A percentile compares a stretch with the other conserved stretches of the same genome.
phyloP scores from a whole-genome alignment of 92 coral and sea anemone genomes.

The Parazoanthus atlanticus region DNA sequence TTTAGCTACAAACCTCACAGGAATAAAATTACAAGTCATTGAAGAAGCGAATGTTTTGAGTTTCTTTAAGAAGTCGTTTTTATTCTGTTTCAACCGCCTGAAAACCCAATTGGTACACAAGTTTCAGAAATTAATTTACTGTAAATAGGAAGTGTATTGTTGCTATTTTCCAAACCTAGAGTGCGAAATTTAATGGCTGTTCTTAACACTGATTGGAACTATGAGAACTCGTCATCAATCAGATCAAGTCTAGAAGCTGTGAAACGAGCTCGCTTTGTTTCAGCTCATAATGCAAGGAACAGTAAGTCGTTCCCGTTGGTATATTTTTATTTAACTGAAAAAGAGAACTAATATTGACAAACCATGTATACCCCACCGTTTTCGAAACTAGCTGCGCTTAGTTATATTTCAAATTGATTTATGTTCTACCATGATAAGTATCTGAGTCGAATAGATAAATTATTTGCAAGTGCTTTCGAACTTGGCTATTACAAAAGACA shows the following conservation, averaged over 20 bases:
- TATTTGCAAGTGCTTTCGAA: not conserved
- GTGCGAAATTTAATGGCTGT: constrained; percentile 15
- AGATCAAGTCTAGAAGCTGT: too few species aligned
- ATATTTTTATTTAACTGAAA: too few species aligned
- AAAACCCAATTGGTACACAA: not conserved
- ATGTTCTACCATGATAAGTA: not conserved
- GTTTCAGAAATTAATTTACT: constrained; percentile 25
- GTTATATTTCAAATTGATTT: too few species aligned
- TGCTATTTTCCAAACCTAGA: constrained; percentile 12
- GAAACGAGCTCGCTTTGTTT: too few species aligned
- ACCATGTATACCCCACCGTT: too few species aligned
- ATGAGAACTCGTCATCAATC: too few species aligned
- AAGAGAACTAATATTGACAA: too few species aligned
- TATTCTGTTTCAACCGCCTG: constrained; percentile 12
- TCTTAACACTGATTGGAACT: not conserved
- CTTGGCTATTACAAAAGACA: not conserved
- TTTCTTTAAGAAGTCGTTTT: not conserved
- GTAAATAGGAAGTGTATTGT: constrained; percentile 12
- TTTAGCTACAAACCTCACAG: not conserved
- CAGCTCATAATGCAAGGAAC: too few species aligned
- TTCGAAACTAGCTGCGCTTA: too few species aligned
- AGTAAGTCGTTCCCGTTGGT: too few species aligned
- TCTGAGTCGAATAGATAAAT: not conserved
- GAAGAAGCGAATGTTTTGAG: constrained; percentile 3
- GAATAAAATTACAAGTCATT: not conserved